Base-by-base conservation (phyloP, 2,797 vertebrate genomes). In the Aldrovandia affinis region DNA sequence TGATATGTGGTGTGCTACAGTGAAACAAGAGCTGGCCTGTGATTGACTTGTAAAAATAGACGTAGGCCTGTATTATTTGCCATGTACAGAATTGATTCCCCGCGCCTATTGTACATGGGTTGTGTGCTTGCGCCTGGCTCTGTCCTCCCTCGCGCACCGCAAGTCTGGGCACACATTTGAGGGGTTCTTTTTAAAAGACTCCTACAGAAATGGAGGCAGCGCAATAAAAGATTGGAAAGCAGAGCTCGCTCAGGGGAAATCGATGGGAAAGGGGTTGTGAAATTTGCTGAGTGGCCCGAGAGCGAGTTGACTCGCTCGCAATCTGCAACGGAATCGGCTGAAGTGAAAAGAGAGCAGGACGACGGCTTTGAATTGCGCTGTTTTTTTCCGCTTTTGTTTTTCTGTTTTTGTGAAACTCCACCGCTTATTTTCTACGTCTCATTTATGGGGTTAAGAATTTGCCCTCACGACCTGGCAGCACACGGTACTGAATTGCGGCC, bases 271-370 rank as follows among this genome's bases (percentile, higher is more conserved):
- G 92, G n/a, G 90, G 88, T 90, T 83, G 88, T 89, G 87, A 90
- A 93, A 94, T 93, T 90, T 93, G 92, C 91, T 91, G 93, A 95
- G 90, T 94, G 91, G 91, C 93, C 92, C 85, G 88, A 78, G 86
- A 91, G 86, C 91, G 88, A 83, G 88, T 52, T 83, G 18, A 42
- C n/a, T 73, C 68, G 3, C 68, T 5, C n/a, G n/a, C 2, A 36
- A 36, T 73, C 6, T 65, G 28, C 1, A 65, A 33, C 18, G 55
- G 55, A 57, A 57, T n/a, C 36, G 12, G 18, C n/a, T 1, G 33
- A 20, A 36, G 12, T 52, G 33, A 42, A 39, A 73, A 15, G 36
- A 39, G 28, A 30, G 68, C 6, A 18, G 14, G 33, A 57, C 12
- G 20, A 39, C 36, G 33, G 28, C 28, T n/a, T n/a, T 9, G 28